Conservation (phyloP, 2,888 invertebrate genomes). For the Aleiodes leptofemur region DNA sequence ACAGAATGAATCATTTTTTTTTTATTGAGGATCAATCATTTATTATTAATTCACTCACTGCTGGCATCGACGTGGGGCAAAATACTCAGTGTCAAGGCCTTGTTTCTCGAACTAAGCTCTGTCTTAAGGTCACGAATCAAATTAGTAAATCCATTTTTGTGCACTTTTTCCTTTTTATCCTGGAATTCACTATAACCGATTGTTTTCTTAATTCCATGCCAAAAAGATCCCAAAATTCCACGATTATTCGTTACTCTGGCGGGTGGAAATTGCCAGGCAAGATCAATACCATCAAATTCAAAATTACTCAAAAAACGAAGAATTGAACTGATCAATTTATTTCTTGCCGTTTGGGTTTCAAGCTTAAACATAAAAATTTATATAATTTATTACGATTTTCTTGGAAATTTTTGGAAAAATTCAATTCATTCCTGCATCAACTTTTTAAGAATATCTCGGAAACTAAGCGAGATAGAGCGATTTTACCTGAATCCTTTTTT, state of each 20-base stretch:
- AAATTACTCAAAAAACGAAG: slow-evolving; percentile 84
- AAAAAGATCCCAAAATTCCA: too few species aligned
- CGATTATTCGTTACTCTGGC: slow-evolving; percentile 88
- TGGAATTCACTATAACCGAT: slow-evolving; percentile 82
- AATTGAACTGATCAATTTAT: slow-evolving; percentile 87
- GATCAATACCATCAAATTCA: slow-evolving; percentile 91
- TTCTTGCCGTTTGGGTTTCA: slow-evolving; percentile 84
- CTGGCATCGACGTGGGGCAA: slow-evolving; percentile 87
- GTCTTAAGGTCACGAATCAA: slow-evolving; percentile 86
- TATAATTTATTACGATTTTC: not conserved
- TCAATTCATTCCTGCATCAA: too few species aligned
- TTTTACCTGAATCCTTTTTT: too few species aligned
- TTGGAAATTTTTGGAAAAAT: too few species aligned
- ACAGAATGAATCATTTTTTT: too few species aligned
- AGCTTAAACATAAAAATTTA: slow-evolving; percentile 75
- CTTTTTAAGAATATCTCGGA: too few species aligned
- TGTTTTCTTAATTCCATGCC: too few species aligned
- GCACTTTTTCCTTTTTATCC: slow-evolving; percentile 89
- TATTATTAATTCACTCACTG: slow-evolving; percentile 76
- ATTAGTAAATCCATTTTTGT: slow-evolving; percentile 87
- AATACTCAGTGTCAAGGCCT: slow-evolving; percentile 82
- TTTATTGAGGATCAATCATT: not conserved
- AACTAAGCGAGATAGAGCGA: too few species aligned
- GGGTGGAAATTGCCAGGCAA: slow-evolving; percentile 91
- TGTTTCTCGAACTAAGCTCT: slow-evolving; percentile 82